Conservation (phyloP, 1,140 invertebrate species). For the Rhagoletis zephyria region DNA sequence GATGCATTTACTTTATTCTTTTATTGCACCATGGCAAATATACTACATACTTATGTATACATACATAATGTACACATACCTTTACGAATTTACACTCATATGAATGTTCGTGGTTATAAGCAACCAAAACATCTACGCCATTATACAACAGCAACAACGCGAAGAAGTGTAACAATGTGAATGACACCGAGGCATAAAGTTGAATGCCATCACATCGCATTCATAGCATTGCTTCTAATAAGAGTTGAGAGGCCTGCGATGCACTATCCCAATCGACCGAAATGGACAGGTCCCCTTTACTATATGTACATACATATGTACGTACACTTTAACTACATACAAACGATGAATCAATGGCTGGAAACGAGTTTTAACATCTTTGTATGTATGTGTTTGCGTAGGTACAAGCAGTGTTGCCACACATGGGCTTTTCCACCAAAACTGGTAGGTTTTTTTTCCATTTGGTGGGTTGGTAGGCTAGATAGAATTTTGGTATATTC, state of each 20-base stretch:
- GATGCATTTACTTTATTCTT: slow-evolving; percentile 11
- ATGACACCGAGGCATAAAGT: not conserved
- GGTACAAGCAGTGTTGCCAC: too few relatives aligned
- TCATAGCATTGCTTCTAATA: slow-evolving; percentile 18
- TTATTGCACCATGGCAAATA: not conserved
- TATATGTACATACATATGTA: not conserved
- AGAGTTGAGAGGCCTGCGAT: not conserved
- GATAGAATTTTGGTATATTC: too few relatives aligned
- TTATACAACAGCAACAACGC: not conserved
- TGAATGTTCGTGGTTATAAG: not conserved
- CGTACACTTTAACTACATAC: not conserved
- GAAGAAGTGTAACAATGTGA: slow-evolving; percentile 4
- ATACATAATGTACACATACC: too few relatives aligned
- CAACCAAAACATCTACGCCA: not conserved
- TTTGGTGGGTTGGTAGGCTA: too few relatives aligned
- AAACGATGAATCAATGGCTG: not conserved
- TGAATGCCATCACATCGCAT: not conserved
- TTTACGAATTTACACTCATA: not conserved
- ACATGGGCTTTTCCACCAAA: too few relatives aligned
- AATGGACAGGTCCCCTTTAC: not conserved
- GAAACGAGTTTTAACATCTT: not conserved
- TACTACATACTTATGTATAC: too few relatives aligned
- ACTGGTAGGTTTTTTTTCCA: too few relatives aligned
- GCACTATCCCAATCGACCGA: not conserved
- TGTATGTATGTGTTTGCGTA: too few relatives aligned